A percentile compares a stretch with the other conserved stretches of the same genome.
Conservation (phyloP, 2,797 vertebrate species). For the Cirrhinus mrigala region DNA sequence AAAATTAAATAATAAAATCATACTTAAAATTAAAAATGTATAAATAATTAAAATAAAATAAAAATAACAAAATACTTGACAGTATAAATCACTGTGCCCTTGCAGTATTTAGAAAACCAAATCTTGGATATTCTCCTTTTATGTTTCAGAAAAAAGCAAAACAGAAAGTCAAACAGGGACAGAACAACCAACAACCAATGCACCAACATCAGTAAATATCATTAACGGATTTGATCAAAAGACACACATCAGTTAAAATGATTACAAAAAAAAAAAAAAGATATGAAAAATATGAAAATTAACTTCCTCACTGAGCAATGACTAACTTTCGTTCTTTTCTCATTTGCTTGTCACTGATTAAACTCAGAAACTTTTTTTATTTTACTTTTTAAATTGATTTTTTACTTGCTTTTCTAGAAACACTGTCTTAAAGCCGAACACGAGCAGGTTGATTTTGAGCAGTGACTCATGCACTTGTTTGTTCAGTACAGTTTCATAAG, state of each 20-base stretch:
- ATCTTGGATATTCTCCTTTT: not conserved
- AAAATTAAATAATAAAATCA: no score
- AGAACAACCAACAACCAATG: not conserved
- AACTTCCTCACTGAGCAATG: not conserved
- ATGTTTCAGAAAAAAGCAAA: not conserved
- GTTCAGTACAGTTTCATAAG: not conserved
- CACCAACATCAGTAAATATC: not conserved
- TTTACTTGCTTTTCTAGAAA: not conserved
- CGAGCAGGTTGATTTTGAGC: not conserved
- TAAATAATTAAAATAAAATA: not conserved
- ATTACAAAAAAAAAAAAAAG: not conserved
- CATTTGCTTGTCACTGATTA: not conserved
- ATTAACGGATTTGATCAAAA: not conserved
- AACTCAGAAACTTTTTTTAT: not conserved
- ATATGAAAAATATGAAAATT: not conserved
- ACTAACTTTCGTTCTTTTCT: not conserved
- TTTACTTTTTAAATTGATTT: not conserved
- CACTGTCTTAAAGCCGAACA: not conserved
- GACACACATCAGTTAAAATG: not conserved
- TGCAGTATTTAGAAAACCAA: not conserved
- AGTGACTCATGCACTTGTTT: not conserved
- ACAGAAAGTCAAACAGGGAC: not conserved
- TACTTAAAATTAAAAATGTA: no score
- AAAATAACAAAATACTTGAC: not conserved
- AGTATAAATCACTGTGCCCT: no score